These are phyloP conservation scores for Chionis minor DNA, from an alignment of 2,113 vertebrate species.

Conservation along the genomic window DNA sequence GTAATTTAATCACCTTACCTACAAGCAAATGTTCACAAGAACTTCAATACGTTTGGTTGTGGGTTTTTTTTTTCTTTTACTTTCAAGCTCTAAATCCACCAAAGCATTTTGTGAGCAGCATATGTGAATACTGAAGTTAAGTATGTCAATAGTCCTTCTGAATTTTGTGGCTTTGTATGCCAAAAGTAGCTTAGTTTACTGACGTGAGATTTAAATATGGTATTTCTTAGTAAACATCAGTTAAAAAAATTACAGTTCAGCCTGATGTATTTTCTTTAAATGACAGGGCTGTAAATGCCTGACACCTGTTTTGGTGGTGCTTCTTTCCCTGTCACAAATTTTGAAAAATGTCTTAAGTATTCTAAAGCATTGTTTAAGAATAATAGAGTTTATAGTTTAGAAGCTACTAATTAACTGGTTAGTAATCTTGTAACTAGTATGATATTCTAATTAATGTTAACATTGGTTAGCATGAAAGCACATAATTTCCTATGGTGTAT, in stretches of 20 bases:
- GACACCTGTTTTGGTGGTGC: background rate
- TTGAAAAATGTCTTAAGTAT: background rate
- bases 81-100: background rate
- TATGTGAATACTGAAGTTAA: background rate
- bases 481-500: background rate
- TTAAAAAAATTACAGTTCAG: background rate
- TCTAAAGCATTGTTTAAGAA: background rate
- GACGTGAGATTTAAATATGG: background rate
- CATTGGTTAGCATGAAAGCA: background rate
- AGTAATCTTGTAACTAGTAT: background rate
- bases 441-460: background rate
- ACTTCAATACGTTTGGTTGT: background rate
- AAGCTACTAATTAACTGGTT: background rate
- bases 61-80: background rate
- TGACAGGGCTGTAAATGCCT: background rate
- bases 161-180: background rate
- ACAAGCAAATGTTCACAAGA: background rate
- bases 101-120: background rate
- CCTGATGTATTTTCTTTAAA: background rate
- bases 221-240: background rate
- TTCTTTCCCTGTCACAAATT: background rate
- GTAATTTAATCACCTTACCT: conserved; percentile 64
- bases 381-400: background rate
- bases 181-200: background rate
- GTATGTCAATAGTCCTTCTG: background rate